phyloP scores from a whole-genome alignment of 35 echinoderm and acorn worm species.

The Anneissia japonica region DNA sequence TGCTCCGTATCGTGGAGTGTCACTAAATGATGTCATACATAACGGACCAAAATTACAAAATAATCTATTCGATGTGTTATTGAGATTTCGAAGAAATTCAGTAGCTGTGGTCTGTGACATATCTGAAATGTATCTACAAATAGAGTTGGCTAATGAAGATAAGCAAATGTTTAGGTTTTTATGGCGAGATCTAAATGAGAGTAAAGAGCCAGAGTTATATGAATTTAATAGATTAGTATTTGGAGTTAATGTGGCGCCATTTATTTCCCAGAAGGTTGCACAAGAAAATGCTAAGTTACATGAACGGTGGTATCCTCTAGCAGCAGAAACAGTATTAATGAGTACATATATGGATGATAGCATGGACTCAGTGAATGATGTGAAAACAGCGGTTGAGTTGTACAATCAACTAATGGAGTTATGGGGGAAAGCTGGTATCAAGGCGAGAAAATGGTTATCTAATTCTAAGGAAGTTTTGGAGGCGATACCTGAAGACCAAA shows the following conservation, averaged over 20 bases:
- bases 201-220: constrained; percentile 10
- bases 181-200: neutral
- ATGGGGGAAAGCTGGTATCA: constrained; percentile 30
- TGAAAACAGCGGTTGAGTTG: neutral
- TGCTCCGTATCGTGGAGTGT: neutral
- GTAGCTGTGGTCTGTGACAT: constrained; percentile 36
- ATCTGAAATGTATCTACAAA: constrained; percentile 24
- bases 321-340: neutral
- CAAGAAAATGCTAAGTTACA: constrained; percentile 12
- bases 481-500: constrained; percentile 23
- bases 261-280: constrained; percentile 15
- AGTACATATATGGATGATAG: constrained; percentile 17
- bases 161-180: neutral
- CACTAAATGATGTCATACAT: constrained; percentile 9
- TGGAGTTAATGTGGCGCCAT: constrained; percentile 11
- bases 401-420: constrained; percentile 11
- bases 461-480: constrained; percentile 29
- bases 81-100: constrained; percentile 8
- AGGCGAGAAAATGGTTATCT: constrained; percentile 20
- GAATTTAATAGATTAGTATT: constrained; percentile 29
- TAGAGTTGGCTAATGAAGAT: neutral
- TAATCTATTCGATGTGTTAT: neutral
- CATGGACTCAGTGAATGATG: constrained; percentile 29
- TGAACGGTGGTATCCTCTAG: neutral
- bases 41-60: constrained; percentile 18